phyloP scores from a whole-genome alignment of 2,113 vertebrate species.

The Ctenomys sociabilis region DNA sequence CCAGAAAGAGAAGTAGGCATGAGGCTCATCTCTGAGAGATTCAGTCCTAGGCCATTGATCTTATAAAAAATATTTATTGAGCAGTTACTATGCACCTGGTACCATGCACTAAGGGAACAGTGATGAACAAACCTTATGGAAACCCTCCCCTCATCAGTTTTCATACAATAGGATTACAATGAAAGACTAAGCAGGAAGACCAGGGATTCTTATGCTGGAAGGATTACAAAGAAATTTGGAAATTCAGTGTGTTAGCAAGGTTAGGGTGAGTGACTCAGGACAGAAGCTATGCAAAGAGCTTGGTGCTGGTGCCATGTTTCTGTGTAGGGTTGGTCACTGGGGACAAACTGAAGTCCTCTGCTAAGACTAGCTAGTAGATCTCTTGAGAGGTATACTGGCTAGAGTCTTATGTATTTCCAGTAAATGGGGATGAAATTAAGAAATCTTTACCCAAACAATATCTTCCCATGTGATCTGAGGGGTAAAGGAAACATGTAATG shows the following conservation, averaged over 20 bases:
- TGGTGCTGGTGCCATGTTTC: neutral
- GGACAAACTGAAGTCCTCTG: neutral
- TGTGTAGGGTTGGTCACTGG: neutral
- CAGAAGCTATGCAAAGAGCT: neutral
- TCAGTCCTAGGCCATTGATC: neutral
- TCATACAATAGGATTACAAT: neutral
- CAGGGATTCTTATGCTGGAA: neutral
- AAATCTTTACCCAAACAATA: neutral
- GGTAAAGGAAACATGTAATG: neutral
- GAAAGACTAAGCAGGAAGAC: neutral
- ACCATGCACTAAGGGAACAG: neutral
- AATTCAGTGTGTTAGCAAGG: neutral
- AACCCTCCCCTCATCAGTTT: neutral
- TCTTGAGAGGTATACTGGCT: neutral
- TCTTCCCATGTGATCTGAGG: neutral
- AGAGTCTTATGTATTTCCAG: conserved; percentile 12
- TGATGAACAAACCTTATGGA: neutral
- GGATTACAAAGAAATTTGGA: neutral
- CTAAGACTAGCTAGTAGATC: neutral
- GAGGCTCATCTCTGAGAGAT: neutral
- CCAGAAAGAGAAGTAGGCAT: neutral
- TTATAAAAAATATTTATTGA: neutral
- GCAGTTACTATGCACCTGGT: neutral
- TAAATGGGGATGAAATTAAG: neutral
- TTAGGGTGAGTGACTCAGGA: neutral